These are phyloP conservation scores for Tenthredo distinguenda DNA, from an alignment of 2,888 invertebrate species.

Conservation along the genomic window DNA sequence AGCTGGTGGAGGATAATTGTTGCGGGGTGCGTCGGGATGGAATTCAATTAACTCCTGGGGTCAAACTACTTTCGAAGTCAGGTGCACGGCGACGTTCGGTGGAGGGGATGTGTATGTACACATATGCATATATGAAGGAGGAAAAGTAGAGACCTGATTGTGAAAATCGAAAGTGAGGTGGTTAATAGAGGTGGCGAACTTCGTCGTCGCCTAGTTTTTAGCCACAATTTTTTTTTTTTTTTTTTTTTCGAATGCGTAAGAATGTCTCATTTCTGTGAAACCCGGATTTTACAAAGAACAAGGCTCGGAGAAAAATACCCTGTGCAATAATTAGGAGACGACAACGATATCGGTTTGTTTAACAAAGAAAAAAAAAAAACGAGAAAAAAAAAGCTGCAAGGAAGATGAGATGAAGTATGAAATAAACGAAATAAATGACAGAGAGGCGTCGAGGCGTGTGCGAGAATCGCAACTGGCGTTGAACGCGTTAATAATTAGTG, in stretches of 20 bases:
- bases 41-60: slow-evolving; percentile 23
- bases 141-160: neutral
- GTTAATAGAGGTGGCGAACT: neutral
- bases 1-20: slow-evolving; percentile 37
- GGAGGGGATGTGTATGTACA: too few relatives aligned
- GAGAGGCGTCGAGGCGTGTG: neutral
- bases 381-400: neutral
- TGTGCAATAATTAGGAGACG: neutral
- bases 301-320: neutral
- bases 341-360: neutral
- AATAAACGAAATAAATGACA: neutral
- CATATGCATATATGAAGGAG: neutral
- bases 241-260: neutral
- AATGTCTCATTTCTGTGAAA: neutral
- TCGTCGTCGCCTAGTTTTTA: neutral
- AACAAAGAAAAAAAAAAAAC: neutral
- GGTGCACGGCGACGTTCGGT: neutral
- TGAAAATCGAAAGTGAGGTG: neutral
- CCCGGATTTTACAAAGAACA: neutral
- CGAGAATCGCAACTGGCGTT: neutral
- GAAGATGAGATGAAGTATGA: slow-evolving; percentile 6
- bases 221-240: neutral
- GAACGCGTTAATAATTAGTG: neutral
- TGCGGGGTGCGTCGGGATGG: slow-evolving; percentile 9
- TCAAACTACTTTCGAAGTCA: slow-evolving; percentile 31